Conservation (phyloP, 2,797 vertebrate genomes). For the Rhynchonycteris naso region DNA sequence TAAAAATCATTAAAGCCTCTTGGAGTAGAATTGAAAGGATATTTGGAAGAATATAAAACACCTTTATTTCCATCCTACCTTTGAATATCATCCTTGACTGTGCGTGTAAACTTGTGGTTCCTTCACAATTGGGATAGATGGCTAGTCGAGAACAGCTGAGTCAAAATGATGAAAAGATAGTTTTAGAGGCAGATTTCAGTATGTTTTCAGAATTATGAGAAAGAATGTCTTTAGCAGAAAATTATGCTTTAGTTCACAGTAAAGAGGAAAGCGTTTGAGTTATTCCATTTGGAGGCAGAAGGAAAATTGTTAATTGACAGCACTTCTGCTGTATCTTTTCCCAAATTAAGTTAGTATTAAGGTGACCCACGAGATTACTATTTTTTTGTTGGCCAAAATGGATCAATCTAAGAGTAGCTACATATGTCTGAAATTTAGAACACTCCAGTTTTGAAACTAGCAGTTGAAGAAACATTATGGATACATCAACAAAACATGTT, state of each 20-base stretch:
- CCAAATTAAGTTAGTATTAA: background rate
- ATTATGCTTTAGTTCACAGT: background rate
- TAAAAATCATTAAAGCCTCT: background rate
- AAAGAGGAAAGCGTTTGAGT: background rate
- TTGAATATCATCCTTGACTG: background rate
- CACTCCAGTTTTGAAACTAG: slow-evolving; percentile 16
- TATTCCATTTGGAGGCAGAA: background rate
- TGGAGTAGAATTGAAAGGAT: slow-evolving; percentile 34
- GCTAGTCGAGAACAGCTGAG: background rate
- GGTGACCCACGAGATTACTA: background rate
- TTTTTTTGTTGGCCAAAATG: background rate
- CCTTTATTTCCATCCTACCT: background rate
- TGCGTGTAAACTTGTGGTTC: background rate
- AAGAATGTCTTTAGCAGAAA: background rate
- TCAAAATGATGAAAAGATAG: background rate
- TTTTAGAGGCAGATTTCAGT: background rate
- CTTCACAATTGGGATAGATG: background rate
- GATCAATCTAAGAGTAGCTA: slow-evolving; percentile 10
- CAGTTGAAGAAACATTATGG: background rate
- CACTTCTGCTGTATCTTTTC: background rate
- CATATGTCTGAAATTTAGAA: background rate
- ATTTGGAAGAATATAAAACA: slow-evolving; percentile 49
- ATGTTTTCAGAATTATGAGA: slow-evolving; percentile 27
- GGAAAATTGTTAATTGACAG: background rate
- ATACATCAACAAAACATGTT: background rate